Evolutionary conservation across 2,888 invertebrate genomes (phyloP), one percentile per base, ranked within the genome.

Genomic region (Folsomia manolachei): DNA sequence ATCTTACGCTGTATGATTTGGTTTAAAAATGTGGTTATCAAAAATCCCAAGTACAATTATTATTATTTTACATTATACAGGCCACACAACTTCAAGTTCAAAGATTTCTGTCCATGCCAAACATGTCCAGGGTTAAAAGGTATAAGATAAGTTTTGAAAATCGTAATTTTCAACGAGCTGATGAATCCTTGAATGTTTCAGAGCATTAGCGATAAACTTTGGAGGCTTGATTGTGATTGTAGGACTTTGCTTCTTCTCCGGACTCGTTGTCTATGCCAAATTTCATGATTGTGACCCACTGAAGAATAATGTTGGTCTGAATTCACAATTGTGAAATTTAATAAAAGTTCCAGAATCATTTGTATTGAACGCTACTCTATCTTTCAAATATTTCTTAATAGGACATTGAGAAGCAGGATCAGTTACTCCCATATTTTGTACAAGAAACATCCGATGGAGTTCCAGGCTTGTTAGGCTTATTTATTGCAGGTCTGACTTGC

Each of bases 201-300:
- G 78, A 69, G 78, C 77, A 0, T 70, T 78, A 18, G 23, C 68
- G 11, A 75, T 78, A 11, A 85, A 85, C 78, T 79, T 84, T 52
- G 82, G 84, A 1, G 85, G 85, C 0, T 81, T 85, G 26, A 80
- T 82, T 26, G 24, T 82, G 1, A 82, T 86, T 27, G 80, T 84
- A 66, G 73, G 81, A 0, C 86, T 94, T 81, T 92, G 93, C 82
- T 91, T 92, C 81, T 91, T 92, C 82, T 91, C 93, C 68, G 95
- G 95, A 0, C 86, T 95, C 4, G 88, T 95, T 0, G 91, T 95
- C 76, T 95, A 90, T 83, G 93, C 95, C 0, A 90, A 90, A 1
- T 95, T 93, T 82, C 86, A 90, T 69, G 87, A 89, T 62, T 95
- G 95, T 82, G 95, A 95, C 84, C 95, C 95, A 2, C 21, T 62